Evolutionary conservation across 2,888 invertebrate species (phyloP), one percentile per base, ranked within the genome.

Genomic region (Drosophila paramelanica): DNA sequence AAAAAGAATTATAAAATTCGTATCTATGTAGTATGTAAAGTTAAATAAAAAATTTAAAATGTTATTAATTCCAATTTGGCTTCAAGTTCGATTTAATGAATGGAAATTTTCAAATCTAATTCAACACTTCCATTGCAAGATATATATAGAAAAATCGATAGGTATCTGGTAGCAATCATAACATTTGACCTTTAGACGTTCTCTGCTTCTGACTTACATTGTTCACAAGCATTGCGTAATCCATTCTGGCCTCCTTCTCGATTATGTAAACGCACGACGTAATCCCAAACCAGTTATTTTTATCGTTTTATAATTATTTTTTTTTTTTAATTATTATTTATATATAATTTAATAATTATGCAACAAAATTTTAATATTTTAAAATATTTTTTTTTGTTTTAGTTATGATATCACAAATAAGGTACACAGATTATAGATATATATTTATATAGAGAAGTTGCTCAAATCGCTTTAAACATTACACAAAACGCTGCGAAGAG

Each of bases 391-490:
- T 42, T 23, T 43, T 43, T 46, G 56, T 64, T 64, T 84, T 50
- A 70, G 80, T 87, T 87, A 87, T 80, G 77, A 81, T 88, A 89
- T 90, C 90, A 90, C 88, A 90, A 88, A 88, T 73, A 83, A 89
- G 88, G 88, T 88, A 90, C 89, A 81, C 86, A 77, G 83, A 85
- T 89, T 70, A 70, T 70, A 70, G 75, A 86, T 82, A 73, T 70
- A 66, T 73, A 55, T 42, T 14, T 41, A 47, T 61, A 58, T 67
- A 25, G 25, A 55, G 61, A 75, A 27, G 62, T 62, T 62, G 72
- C 47, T 73, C 67, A 60, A 67, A 65, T 65, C 67, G 72, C 61
- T 77, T 70, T 36, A 65, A 65, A 78, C 81, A 76, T 62, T 64
- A 81, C 82, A 77, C 85, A 68, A 67, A 56, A 72, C 56, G 73